A percentile compares a stretch with the other conserved stretches of the same genome.
These are phyloP conservation scores for Lathronympha strigana DNA, from an alignment of 2,888 invertebrate species.

Conservation along the genomic window DNA sequence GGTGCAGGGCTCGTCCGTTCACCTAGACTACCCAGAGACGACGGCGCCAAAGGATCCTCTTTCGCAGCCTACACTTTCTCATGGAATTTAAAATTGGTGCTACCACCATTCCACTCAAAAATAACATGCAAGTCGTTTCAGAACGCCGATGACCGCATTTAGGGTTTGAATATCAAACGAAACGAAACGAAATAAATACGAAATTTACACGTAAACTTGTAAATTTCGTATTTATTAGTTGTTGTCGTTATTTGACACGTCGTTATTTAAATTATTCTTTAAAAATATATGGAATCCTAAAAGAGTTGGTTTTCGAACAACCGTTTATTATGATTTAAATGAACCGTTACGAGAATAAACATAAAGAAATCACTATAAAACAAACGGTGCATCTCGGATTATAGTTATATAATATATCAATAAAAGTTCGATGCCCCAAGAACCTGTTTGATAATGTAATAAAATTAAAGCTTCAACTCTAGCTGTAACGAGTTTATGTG, in stretches of 20 bases:
- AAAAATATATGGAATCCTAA: not conserved
- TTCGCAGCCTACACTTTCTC: not conserved
- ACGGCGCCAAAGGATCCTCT: slow-evolving; percentile 31
- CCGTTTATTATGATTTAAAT: slow-evolving; percentile 30
- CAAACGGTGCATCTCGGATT: slow-evolving; percentile 44
- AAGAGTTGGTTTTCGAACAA: not conserved
- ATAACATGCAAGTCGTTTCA: not conserved
- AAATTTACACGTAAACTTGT: too few species aligned
- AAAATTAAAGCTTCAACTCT: slow-evolving; percentile 25
- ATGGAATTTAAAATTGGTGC: too few species aligned
- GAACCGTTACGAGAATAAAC: slow-evolving; percentile 34
- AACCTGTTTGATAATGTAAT: slow-evolving; percentile 53
- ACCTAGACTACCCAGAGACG: slow-evolving; percentile 41
- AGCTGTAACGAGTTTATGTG: slow-evolving; percentile 29
- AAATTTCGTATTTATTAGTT: not conserved
- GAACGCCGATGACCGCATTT: too few species aligned
- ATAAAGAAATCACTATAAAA: slow-evolving; percentile 42
- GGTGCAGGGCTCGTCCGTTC: slow-evolving; percentile 49
- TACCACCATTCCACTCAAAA: too few species aligned
- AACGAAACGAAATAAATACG: too few species aligned
- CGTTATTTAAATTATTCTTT: not conserved
- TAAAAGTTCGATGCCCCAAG: slow-evolving; percentile 58
- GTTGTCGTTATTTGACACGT: not conserved
- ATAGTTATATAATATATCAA: slow-evolving; percentile 52
- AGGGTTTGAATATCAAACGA: too few species aligned